Percentiles rank a stretch among this genome's conserved stretches.
These are phyloP conservation scores for Hippocampus abdominalis DNA, from an alignment of 2,113 vertebrate species.

Conservation along the genomic window DNA sequence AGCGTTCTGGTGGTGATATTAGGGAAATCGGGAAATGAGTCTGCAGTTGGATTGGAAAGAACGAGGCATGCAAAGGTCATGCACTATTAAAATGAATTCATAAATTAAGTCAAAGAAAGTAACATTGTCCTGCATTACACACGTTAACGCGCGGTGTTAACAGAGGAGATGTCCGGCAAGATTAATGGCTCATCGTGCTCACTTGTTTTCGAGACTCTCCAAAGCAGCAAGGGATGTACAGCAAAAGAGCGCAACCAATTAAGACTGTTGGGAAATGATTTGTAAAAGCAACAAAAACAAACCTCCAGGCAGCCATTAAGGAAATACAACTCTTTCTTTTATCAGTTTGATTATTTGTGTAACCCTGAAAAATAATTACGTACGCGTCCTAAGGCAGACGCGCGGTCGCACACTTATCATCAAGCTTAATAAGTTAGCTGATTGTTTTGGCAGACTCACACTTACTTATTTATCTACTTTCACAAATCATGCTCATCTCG, in stretches of 20 bases:
- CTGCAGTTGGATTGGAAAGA: conserved; percentile 7
- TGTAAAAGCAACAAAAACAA: conserved; percentile 51
- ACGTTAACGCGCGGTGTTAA: background rate
- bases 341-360: conserved; percentile 66
- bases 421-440: conserved; percentile 43
- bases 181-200: conserved; percentile 19
- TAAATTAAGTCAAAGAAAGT: background rate
- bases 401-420: conserved; percentile 56
- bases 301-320: conserved; percentile 32
- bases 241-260: conserved; percentile 47
- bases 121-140: background rate
- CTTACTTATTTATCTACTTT: conserved; percentile 59
- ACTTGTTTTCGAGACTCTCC: conserved; percentile 42
- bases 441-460: conserved; percentile 45
- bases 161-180: background rate
- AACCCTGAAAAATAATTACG: conserved; percentile 58
- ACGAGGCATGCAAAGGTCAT: background rate
- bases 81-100: background rate
- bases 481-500: conserved; percentile 61
- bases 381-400: conserved; percentile 54
- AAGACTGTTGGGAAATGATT: conserved; percentile 35
- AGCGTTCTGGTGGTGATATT: conserved; percentile 23
- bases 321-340: conserved; percentile 54
- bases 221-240: conserved; percentile 33
- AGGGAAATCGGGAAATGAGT: conserved; percentile 11